These are phyloP conservation scores for Drosophila kambysellisi DNA, from an alignment of 2,888 invertebrate genomes.

Conservation along the genomic window DNA sequence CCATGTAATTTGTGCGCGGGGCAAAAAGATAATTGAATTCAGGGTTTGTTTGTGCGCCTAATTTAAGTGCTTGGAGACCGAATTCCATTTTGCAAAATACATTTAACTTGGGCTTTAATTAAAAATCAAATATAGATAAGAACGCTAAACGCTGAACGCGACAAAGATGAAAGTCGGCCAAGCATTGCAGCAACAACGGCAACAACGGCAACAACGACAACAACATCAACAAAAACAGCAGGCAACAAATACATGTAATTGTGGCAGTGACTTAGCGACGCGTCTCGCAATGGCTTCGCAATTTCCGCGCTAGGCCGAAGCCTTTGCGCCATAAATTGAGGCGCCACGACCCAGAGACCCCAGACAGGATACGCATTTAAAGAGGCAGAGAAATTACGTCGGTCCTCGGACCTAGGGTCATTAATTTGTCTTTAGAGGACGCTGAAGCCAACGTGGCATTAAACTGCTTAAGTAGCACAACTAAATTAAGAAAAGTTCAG, in stretches of 20 bases:
- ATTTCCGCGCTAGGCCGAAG: slow-evolving; percentile 68
- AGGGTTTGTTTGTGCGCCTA: slow-evolving; percentile 52
- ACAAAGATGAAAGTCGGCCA: slow-evolving; percentile 53
- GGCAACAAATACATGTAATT: slow-evolving; percentile 19
- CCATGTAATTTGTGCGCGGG: slow-evolving; percentile 52
- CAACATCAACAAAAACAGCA: not conserved
- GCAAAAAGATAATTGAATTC: slow-evolving; percentile 66
- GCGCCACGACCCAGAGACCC: slow-evolving; percentile 58
- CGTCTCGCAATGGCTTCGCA: slow-evolving; percentile 48
- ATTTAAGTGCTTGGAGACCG: slow-evolving; percentile 65
- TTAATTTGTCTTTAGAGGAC: slow-evolving; percentile 73
- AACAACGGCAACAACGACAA: slow-evolving; percentile 16
- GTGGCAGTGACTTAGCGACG: slow-evolving; percentile 60
- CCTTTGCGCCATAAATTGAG: slow-evolving; percentile 66
- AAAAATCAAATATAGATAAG: slow-evolving; percentile 78
- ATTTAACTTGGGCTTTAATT: slow-evolving; percentile 68
- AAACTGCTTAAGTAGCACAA: slow-evolving; percentile 77
- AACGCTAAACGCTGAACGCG: slow-evolving; percentile 49
- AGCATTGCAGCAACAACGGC: slow-evolving; percentile 22
- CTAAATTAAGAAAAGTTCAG: slow-evolving; percentile 71
- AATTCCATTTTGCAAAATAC: slow-evolving; percentile 67
- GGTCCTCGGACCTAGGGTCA: slow-evolving; percentile 56
- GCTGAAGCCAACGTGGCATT: slow-evolving; percentile 57
- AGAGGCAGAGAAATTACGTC: slow-evolving; percentile 42
- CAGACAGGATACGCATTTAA: slow-evolving; percentile 55